phyloP scores from a whole-genome alignment of 2,888 invertebrate species.

The Troides oblongomaculatus region DNA sequence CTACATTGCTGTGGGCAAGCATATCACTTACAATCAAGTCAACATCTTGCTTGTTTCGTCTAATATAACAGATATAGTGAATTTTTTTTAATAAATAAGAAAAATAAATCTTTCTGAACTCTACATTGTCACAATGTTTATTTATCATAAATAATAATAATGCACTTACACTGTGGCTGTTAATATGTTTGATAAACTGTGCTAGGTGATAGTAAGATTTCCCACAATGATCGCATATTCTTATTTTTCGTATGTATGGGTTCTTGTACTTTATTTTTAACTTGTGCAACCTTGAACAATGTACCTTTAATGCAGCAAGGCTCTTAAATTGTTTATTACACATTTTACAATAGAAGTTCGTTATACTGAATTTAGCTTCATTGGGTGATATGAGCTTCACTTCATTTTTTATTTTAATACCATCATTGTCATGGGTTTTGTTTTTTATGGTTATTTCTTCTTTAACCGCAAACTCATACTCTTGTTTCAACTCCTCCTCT shows the following conservation, averaged over 20 bases:
- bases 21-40: no score
- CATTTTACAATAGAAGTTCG: constrained; percentile 50
- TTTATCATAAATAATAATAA: neutral
- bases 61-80: no score
- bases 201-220: constrained; percentile 33
- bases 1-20: no score
- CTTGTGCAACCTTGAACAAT: constrained; percentile 48
- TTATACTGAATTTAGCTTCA: constrained; percentile 46
- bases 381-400: constrained; percentile 24
- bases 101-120: no score
- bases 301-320: constrained; percentile 45
- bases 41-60: no score
- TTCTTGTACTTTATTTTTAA: constrained; percentile 36
- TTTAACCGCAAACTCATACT: constrained; percentile 22
- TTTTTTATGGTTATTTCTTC: constrained; percentile 1
- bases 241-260: constrained; percentile 24
- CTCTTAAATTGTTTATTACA: constrained; percentile 50
- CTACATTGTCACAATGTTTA: no score
- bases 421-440: neutral
- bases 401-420: constrained; percentile 18
- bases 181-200: constrained; percentile 46
- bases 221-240: constrained; percentile 52
- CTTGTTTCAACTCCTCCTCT: constrained; percentile 7
- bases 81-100: no score
- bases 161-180: constrained; percentile 45